Conservation (phyloP, 1,140 invertebrate species). For the Drosophila carrolli region DNA sequence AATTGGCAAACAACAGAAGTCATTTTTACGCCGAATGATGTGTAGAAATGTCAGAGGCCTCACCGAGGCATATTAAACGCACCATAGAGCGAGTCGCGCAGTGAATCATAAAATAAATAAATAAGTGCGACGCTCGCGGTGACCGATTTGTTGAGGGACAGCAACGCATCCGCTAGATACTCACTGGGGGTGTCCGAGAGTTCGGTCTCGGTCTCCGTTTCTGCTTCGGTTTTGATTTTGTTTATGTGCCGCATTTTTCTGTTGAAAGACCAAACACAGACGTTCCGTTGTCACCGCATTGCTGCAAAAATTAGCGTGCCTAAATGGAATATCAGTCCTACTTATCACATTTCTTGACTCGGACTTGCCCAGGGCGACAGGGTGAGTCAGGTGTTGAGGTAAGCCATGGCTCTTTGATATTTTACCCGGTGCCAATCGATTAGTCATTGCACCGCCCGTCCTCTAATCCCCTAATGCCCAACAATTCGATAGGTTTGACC, state of each 20-base stretch:
- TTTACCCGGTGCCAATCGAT: conserved; percentile 47
- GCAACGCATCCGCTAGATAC: conserved; percentile 63
- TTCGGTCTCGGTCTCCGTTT: conserved; percentile 11
- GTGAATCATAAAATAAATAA: conserved; percentile 66
- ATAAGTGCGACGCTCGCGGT: conserved; percentile 52
- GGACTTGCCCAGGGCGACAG: conserved; percentile 6
- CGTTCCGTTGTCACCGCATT: conserved; percentile 51
- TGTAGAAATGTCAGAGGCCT: conserved; percentile 56
- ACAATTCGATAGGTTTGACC: conserved; percentile 29
- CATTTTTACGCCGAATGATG: conserved; percentile 32
- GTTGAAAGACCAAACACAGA: conserved; percentile 59
- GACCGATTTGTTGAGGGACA: conserved; percentile 57
- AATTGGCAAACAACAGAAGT: conserved; percentile 55
- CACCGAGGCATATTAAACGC: conserved; percentile 42
- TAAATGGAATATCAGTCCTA: conserved; percentile 37
- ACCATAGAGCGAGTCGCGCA: conserved; percentile 35
- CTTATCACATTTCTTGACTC: conserved; percentile 42
- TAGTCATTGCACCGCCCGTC: conserved; percentile 62
- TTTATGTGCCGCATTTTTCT: conserved; percentile 58
- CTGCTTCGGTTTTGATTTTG: conserved; percentile 30
- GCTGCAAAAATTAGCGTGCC: conserved; percentile 58
- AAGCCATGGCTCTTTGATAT: conserved; percentile 43
- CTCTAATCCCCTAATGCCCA: conserved; percentile 32
- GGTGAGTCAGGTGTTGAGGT: conserved; percentile 53
- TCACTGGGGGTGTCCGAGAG: conserved; percentile 9